Percentiles rank a stretch among this genome's conserved stretches.
Evolutionary conservation across 2,888 invertebrate genomes (phyloP).

Genomic region (Lasioglossum marginatum): DNA sequence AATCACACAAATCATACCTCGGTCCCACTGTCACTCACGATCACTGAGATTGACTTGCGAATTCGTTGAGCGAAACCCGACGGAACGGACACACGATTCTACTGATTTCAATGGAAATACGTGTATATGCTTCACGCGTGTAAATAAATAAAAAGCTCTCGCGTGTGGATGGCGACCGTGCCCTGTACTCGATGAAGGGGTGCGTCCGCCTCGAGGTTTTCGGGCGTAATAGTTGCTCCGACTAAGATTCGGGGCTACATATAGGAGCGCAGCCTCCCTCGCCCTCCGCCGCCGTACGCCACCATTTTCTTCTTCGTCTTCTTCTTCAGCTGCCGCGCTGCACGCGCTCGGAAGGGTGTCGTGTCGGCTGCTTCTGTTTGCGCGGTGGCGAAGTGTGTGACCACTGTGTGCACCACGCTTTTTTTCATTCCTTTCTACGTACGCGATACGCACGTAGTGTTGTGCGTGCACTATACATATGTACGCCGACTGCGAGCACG

Average conservation of each 20-base stretch:
- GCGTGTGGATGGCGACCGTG: conserved; percentile 24
- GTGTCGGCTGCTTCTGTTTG: conserved; percentile 54
- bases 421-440: conserved; percentile 26
- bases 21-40: conserved; percentile 53
- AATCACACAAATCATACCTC: conserved; percentile 54
- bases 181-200: conserved; percentile 47
- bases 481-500: background rate
- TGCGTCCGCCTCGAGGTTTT: conserved; percentile 80
- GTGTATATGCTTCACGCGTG: background rate
- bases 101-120: background rate
- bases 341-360: conserved; percentile 69
- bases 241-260: conserved; percentile 83
- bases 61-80: background rate
- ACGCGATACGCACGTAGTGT: background rate
- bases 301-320: conserved; percentile 68
- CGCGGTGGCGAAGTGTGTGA: conserved; percentile 64
- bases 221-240: conserved; percentile 82
- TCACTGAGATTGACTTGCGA: conserved; percentile 31
- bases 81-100: background rate
- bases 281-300: conserved; percentile 69
- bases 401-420: conserved; percentile 48
- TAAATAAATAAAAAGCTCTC: background rate
- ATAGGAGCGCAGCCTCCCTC: conserved; percentile 82
- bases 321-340: conserved; percentile 69
- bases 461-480: background rate